Conservation (phyloP, 2,113 vertebrate genomes). For the Potamarius usumacintae region DNA sequence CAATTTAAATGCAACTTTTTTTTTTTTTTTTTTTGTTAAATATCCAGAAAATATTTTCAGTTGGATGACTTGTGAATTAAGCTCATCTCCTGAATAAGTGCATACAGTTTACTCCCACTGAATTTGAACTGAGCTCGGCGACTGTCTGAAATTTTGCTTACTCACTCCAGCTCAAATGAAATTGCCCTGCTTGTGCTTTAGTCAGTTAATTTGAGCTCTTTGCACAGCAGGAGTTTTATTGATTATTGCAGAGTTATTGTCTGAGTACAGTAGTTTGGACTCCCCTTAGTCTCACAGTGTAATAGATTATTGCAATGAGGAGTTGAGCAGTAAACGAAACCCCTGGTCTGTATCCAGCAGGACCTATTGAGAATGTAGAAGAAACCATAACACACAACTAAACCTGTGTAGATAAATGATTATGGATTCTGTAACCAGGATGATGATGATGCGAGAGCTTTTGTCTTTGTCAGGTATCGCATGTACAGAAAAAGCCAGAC, state of each 20-base stretch:
- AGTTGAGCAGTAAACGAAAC: slow-evolving; percentile 1
- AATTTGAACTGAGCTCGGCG: background rate
- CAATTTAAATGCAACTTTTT: background rate
- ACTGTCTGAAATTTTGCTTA: slow-evolving; percentile 21
- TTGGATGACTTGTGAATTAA: background rate
- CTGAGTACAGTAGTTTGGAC: slow-evolving; percentile 8
- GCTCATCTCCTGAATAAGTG: background rate
- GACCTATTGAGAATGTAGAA: slow-evolving; percentile 12
- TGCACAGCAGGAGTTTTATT: slow-evolving; percentile 29
- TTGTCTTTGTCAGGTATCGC: slow-evolving; percentile 80
- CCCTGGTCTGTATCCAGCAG: background rate
- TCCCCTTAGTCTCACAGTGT: slow-evolving; percentile 12
- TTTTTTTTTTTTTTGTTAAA: background rate
- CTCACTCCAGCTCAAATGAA: slow-evolving; percentile 10
- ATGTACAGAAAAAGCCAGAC: slow-evolving; percentile 99
- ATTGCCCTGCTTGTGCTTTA: slow-evolving; percentile 30
- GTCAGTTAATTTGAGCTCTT: slow-evolving; percentile 28
- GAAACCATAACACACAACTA: background rate
- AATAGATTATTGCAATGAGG: slow-evolving; percentile 43
- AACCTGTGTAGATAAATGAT: background rate
- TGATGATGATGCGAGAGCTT: background rate
- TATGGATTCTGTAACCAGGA: background rate
- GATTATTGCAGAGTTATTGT: slow-evolving; percentile 45
- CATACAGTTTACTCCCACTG: background rate
- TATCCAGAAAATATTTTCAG: background rate